Conservation (phyloP, 2,113 vertebrate genomes). For the Felis catus region F.catus_Fca126_mat1.0 CM031415.1:60617501-60618000, state of each 20-base stretch:
- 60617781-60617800: not conserved
- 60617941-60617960: not conserved
- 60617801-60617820: not conserved
- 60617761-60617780: not conserved
- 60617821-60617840: not conserved
- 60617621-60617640: not conserved
- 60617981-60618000: too few species aligned
- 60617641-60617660: not conserved
- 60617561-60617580: not conserved
- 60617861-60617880: not conserved
- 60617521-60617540: not conserved
- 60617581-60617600: not conserved
- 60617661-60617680: not conserved
- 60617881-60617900: not conserved
- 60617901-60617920: not conserved
- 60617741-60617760: accelerated
- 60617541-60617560: not conserved
- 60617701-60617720: not conserved
- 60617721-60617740: not conserved
- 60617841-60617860: not conserved
- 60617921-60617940: not conserved
- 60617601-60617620: not conserved
- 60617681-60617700: not conserved
- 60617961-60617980: not conserved
- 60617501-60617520: not conserved